These are phyloP conservation scores for Pocillopora meandrina DNA, from an alignment of 92 coral and sea anemone genomes.

Conservation along the genomic window DNA sequence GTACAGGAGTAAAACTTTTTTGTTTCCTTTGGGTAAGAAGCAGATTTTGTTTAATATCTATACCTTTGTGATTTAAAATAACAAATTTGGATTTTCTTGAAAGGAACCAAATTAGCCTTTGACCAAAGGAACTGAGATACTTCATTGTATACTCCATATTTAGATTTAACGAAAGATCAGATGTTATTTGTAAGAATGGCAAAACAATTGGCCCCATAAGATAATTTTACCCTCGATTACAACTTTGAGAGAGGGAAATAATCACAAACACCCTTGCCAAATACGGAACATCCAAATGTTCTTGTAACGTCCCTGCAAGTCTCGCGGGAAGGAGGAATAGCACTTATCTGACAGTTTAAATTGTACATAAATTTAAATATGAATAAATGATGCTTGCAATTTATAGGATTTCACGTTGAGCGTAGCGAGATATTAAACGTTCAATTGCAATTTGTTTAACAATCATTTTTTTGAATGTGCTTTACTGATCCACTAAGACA, in stretches of 20 bases:
- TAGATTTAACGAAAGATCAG: neutral
- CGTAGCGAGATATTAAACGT: neutral
- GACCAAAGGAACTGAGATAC: too few species aligned
- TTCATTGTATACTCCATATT: too few species aligned
- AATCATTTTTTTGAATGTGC: neutral
- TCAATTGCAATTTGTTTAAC: neutral
- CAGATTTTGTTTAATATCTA: too few species aligned
- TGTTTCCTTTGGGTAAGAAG: too few species aligned
- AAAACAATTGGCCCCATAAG: neutral
- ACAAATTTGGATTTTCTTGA: too few species aligned
- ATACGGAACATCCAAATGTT: too few species aligned
- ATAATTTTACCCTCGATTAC: constrained; percentile 10
- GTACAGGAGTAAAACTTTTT: too few species aligned
- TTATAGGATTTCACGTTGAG: neutral
- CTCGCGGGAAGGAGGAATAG: too few species aligned
- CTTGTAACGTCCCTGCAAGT: too few species aligned
- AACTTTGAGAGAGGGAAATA: neutral
- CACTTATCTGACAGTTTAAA: neutral
- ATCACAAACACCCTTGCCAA: too few species aligned
- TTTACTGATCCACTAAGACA: neutral
- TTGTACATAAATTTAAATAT: neutral
- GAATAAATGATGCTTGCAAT: neutral
- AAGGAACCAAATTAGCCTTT: too few species aligned
- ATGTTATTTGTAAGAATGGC: constrained; percentile 18
- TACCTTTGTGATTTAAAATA: too few species aligned